Evolutionary conservation across 2,797 vertebrate genomes (phyloP), one percentile per base, ranked within the genome.

Genomic region (Selene dorsalis): DNA sequence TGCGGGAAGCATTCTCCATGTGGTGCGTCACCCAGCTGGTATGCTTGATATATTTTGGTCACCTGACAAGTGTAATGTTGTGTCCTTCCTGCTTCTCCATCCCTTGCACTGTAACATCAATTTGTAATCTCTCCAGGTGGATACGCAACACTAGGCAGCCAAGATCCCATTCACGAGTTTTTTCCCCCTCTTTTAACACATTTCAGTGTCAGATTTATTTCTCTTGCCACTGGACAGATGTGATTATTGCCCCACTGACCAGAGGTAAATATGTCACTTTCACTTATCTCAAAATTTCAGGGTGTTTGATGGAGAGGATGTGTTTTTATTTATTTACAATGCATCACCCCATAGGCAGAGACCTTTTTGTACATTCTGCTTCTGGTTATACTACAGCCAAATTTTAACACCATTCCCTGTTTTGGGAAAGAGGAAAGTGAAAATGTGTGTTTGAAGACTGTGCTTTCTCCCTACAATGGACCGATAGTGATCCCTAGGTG

Each of bases 91-190:
- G 13, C 79, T 79, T 70, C 62, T 45, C 55, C 81, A 64, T 91
- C 78, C 75, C 85, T 69, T 65, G 62, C 77, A 18, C 20, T 53
- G 78, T 69, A 81, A 84, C 90, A 89, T 91, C 82, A 88, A 83
- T 92, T 91, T 91, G 83, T 91, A 88, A 91, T 92, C 89, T 89
- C 84, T 84, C 64, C 82, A 87, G 89, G 87, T 90, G 84, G 80
- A 91, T 70, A 79, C 81, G 76, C 58, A 84, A 66, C 78, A 80
- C 73, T 24, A 66, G 84, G 64, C 58, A 73, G 22, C 56, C 70
- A 20, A 84, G 58, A 80, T 48, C 86, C 72, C 72, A 63, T 82
- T 73, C 35, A 53, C 14, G 13, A 59, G 57, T 57, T 84, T 74
- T 59, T 24, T 35, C 32, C 32, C 32, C 20, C 47, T 70, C 70